Percentiles rank a stretch among this genome's conserved stretches.
phyloP scores from a whole-genome alignment of 2,797 vertebrate genomes.

The Paratrypauchen microcephalus region DNA sequence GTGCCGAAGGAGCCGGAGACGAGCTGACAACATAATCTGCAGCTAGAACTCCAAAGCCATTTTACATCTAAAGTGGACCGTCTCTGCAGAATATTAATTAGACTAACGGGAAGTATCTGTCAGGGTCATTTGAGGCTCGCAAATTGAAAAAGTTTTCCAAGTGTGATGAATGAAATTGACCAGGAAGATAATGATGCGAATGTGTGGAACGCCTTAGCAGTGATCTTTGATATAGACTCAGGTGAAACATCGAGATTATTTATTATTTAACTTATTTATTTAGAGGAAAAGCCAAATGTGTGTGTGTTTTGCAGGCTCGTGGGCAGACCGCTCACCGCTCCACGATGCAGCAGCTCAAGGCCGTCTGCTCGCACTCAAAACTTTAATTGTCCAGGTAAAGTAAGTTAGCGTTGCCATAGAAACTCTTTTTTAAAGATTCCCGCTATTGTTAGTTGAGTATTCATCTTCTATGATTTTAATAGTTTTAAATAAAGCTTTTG shows the following conservation, averaged over 20 bases:
- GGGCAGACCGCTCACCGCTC: slow-evolving; percentile 92
- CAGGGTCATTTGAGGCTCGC: not conserved
- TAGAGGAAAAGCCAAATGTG: slow-evolving; percentile 5
- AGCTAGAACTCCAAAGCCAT: slow-evolving; percentile 46
- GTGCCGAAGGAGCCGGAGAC: slow-evolving; percentile 6
- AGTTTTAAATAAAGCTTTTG: too few relatives aligned
- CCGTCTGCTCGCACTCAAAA: slow-evolving; percentile 89
- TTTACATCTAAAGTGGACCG: slow-evolving; percentile 54
- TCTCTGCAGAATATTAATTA: slow-evolving; percentile 58
- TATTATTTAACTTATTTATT: too few relatives aligned
- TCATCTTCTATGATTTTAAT: too few relatives aligned
- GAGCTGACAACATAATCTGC: slow-evolving; percentile 57
- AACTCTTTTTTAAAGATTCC: too few relatives aligned
- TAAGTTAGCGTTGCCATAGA: not conserved
- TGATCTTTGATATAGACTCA: slow-evolving; percentile 81
- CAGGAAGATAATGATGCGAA: slow-evolving; percentile 49
- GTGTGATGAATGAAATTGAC: slow-evolving; percentile 42
- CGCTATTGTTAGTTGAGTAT: not conserved
- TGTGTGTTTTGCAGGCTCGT: slow-evolving; percentile 80
- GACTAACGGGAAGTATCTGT: slow-evolving; percentile 20
- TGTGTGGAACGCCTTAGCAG: slow-evolving; percentile 75
- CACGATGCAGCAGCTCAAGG: slow-evolving; percentile 94
- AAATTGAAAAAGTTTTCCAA: not conserved
- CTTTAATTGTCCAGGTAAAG: slow-evolving; percentile 88
- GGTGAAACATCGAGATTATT: slow-evolving; percentile 11